A percentile compares a stretch with the other conserved stretches of the same genome.
Conservation (phyloP, 2,113 vertebrate species). For the Oreochromis tanganicae region DNA sequence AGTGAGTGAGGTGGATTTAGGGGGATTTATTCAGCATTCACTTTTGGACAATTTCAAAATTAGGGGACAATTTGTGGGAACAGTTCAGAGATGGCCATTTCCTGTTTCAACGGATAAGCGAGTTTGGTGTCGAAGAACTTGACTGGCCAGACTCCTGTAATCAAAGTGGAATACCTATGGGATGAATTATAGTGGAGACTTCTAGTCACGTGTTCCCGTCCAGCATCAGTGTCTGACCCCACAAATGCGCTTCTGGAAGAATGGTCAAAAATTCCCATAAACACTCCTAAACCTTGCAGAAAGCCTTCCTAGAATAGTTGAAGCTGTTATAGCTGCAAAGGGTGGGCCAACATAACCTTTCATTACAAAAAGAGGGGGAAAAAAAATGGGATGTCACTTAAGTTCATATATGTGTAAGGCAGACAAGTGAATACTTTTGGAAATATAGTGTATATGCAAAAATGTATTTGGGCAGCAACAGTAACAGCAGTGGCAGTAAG, state of each 20-base stretch:
- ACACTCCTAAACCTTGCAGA: not conserved
- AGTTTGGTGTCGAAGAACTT: not conserved
- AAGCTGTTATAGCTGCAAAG: not conserved
- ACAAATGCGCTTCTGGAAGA: not conserved
- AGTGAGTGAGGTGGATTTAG: not conserved
- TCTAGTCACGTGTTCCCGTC: not conserved
- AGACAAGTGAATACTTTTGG: not conserved
- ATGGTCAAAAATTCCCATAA: not conserved
- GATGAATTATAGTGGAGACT: not conserved
- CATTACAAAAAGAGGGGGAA: not conserved
- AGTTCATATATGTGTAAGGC: not conserved
- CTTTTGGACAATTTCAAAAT: not conserved
- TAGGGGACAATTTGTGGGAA: not conserved
- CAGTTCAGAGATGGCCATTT: not conserved
- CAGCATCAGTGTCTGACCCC: not conserved
- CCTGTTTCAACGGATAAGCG: not conserved
- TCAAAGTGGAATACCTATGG: not conserved
- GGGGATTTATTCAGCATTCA: not conserved
- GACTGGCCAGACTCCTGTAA: not conserved
- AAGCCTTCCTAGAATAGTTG: not conserved
- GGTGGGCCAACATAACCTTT: not conserved
- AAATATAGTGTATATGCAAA: not conserved
- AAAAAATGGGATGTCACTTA: not conserved
- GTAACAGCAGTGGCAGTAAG: not conserved
- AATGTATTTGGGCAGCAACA: not conserved